Base-by-base conservation (phyloP, 2,113 vertebrate genomes). In the Clupea harengus region DNA sequence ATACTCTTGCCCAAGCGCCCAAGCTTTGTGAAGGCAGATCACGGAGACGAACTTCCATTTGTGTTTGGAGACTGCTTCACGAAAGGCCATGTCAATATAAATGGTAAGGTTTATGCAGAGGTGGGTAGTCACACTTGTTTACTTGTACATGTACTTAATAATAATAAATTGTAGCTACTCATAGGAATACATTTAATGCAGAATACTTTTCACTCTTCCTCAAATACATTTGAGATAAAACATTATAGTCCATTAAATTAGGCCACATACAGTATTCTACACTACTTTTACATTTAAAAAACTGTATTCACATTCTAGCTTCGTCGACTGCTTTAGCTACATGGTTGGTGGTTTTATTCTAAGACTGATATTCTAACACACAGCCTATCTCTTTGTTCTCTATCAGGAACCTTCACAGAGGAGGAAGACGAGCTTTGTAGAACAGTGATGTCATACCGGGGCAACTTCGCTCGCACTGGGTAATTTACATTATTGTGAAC, bases 11-110 rank as follows among this genome's bases (percentile, higher is more conserved):
- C 88, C 3, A 83, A 20, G 0, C 91, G 94, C 10, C 96, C 97
- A 0, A 94, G 92, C 45, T 98, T 95, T 89, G 96, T 97, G 9
- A 92, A 93, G 83, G 88, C 94, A 1, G 97, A 99, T 87, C 97
- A 99, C 4, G 45, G 20, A 6, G 95, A 96, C 82, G 97, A 99
- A 64, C 2, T 99, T 1, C 46, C 90, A 44, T 93, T 95, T 84
- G 94, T 98, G 72, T 94, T 97, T 6, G 97, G 97, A 84, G 85
- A 83, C 0, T 96, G 96, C 47, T 97, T 98, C 90, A 89, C 94
- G 85, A 93, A 85, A 0, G 88, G 90, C 10, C 88, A 95, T n/a
- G 18, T 92, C 52, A 90, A 84, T 47, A 0, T 91, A 4, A 0
- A 11, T 15, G 86, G 92, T 96, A 87, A 87, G 89, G 75, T 84